Conservation (phyloP, 2,113 vertebrate genomes). For the Himantopus leucocephalus region DNA sequence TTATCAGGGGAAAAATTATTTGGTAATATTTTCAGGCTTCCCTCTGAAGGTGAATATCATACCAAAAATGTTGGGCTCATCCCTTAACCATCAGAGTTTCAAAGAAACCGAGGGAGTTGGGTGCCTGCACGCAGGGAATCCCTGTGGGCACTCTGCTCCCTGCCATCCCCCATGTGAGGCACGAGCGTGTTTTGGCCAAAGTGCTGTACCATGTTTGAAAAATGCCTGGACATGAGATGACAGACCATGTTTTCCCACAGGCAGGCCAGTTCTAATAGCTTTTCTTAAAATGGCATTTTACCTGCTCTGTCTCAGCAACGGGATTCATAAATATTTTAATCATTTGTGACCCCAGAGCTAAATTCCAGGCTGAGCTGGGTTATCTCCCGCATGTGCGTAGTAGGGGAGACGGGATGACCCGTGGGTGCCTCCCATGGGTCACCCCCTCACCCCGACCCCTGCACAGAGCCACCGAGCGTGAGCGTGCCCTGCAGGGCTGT, state of each 20-base stretch:
- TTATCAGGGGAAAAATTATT: neutral
- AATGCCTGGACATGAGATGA: neutral
- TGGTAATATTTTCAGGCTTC: neutral
- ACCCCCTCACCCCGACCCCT: neutral
- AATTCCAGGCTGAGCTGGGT: neutral
- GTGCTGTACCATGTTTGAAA: neutral
- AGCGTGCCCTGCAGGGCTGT: accelerated
- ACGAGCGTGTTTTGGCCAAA: neutral
- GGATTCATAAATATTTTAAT: neutral
- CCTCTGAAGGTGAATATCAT: neutral
- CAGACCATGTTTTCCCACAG: neutral
- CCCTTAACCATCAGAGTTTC: neutral
- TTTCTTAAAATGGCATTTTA: neutral
- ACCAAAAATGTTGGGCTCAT: neutral
- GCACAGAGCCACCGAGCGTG: accelerated
- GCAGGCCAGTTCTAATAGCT: neutral
- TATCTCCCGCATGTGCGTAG: accelerated
- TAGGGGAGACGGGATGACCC: neutral
- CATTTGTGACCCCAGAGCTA: neutral
- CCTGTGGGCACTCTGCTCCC: neutral
- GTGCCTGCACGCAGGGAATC: neutral
- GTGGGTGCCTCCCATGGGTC: accelerated
- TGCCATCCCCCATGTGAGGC: neutral
- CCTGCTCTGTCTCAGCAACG: neutral
- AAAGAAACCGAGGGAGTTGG: neutral